Evolutionary conservation across 2,888 invertebrate species (phyloP).

Genomic region (Scaptomyza tumidula): DNA sequence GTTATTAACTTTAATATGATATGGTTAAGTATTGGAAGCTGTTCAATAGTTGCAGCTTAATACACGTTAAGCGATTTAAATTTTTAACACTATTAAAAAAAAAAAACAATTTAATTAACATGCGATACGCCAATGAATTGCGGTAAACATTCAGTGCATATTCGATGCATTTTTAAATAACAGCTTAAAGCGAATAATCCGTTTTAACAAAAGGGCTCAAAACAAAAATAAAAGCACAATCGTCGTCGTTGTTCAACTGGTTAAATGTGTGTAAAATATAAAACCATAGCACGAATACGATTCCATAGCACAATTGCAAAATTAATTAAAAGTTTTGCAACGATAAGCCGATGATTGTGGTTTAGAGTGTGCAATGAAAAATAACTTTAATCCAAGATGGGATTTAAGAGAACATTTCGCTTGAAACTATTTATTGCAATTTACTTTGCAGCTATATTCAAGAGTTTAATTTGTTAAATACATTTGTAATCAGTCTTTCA

Average conservation of each 20-base stretch:
- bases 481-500: too few species aligned
- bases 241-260: not conserved
- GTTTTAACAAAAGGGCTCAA: conserved; percentile 1
- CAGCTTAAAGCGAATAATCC: conserved; percentile 21
- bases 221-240: not conserved
- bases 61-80: not conserved
- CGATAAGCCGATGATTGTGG: conserved; percentile 10
- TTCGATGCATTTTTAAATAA: conserved; percentile 21
- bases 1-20: not conserved
- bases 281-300: conserved; percentile 30
- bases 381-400: not conserved
- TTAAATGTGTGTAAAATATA: conserved; percentile 9
- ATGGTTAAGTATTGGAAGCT: conserved; percentile 11
- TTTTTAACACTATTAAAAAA: conserved; percentile 1
- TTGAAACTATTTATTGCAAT: not conserved
- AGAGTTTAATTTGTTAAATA: too few species aligned
- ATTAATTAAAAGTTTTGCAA: conserved; percentile 38
- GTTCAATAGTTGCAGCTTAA: not conserved
- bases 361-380: not conserved
- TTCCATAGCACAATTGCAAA: conserved; percentile 8
- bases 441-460: not conserved
- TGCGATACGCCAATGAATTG: conserved; percentile 12
- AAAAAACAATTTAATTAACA: conserved; percentile 41
- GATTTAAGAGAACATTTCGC: not conserved
- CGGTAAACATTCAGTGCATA: conserved; percentile 18